Conservation (phyloP, 2,888 invertebrate species). For the Orthosia cruda region DNA sequence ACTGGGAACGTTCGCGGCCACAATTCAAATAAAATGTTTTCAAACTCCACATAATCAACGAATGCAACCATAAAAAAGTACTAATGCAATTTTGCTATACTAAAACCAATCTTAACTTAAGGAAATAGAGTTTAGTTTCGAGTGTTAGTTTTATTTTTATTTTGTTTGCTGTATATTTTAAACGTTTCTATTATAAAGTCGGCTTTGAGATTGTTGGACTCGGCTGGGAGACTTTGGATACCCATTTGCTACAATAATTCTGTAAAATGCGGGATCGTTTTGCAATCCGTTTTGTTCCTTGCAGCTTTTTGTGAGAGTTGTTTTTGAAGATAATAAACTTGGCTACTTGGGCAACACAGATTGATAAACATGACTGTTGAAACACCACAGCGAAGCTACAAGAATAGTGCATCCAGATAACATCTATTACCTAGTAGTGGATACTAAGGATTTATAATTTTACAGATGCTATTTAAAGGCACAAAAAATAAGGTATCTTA, state of each 20-base stretch:
- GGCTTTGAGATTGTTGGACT: constrained; percentile 31
- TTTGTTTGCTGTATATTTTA: constrained; percentile 50
- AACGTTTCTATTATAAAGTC: constrained; percentile 41
- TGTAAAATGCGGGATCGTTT: constrained; percentile 22
- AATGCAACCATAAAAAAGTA: constrained; percentile 49
- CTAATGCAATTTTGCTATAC: constrained; percentile 28
- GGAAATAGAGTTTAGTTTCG: constrained; percentile 29
- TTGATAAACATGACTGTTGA: too few relatives aligned
- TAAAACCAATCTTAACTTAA: constrained; percentile 13
- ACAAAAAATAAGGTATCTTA: too few relatives aligned
- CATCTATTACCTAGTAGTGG: too few relatives aligned
- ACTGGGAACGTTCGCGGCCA: constrained; percentile 46
- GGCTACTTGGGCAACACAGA: neutral
- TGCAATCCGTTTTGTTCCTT: constrained; percentile 5
- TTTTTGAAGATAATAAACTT: too few relatives aligned
- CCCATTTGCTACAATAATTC: constrained; percentile 32
- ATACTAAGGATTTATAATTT: too few relatives aligned
- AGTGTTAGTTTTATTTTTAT: constrained; percentile 7
- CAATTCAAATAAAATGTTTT: constrained; percentile 68
- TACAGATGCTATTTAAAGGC: too few relatives aligned
- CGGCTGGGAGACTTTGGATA: constrained; percentile 25
- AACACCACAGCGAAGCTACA: neutral
- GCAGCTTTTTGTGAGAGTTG: too few relatives aligned
- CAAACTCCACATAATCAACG: constrained; percentile 53
- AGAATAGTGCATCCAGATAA: too few relatives aligned